These are phyloP conservation scores for Balaenoptera acutorostrata DNA, from an alignment of 2,113 vertebrate genomes.

Conservation along the genomic window DNA sequence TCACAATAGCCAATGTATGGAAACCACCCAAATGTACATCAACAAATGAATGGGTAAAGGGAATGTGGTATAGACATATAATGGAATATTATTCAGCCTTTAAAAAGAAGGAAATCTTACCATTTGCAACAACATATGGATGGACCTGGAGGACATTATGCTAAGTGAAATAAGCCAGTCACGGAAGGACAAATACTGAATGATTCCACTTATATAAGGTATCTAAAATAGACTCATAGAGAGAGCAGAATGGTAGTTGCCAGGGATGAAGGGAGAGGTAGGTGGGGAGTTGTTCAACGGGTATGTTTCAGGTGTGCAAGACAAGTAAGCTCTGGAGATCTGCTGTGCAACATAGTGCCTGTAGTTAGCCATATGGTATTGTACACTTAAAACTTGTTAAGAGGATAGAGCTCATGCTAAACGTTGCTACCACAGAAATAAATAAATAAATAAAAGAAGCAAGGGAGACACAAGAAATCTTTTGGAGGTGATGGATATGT, in stretches of 20 bases:
- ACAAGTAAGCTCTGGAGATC: not conserved
- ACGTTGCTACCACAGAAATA: not conserved
- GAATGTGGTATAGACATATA: not conserved
- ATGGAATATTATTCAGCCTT: not conserved
- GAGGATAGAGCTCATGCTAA: not conserved
- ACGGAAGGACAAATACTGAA: not conserved
- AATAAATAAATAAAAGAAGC: not conserved
- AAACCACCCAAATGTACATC: not conserved
- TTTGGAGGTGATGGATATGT: not conserved
- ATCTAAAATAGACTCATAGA: not conserved
- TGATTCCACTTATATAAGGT: not conserved
- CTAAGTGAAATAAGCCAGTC: not conserved
- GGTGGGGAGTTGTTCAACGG: not conserved
- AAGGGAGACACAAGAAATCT: not conserved
- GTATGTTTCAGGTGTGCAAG: not conserved
- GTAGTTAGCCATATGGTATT: not conserved
- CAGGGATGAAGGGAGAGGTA: not conserved
- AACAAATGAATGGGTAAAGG: not conserved
- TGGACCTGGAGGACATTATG: not conserved
- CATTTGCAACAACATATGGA: not conserved
- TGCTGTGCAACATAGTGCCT: not conserved
- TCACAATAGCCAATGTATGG: not conserved
- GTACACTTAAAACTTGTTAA: not conserved
- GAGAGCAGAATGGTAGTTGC: not conserved
- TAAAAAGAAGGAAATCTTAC: not conserved